Conservation (phyloP, 2,797 vertebrate genomes). For the Potorous gilbertii region DNA sequence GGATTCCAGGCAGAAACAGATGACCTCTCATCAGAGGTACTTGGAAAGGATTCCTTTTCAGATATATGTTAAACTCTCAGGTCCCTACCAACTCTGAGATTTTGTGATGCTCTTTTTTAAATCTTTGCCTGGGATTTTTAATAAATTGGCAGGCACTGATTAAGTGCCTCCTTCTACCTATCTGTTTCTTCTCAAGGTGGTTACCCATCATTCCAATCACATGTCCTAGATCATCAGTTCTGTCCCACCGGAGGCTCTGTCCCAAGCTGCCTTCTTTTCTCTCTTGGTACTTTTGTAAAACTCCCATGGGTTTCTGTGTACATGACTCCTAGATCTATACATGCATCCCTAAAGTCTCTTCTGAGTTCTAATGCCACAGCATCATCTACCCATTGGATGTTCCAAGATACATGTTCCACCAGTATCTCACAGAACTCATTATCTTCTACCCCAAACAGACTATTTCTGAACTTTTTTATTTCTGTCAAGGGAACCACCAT, state of each 20-base stretch:
- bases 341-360: background rate
- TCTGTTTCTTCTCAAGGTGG: background rate
- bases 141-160: background rate
- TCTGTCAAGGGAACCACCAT: background rate
- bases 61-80: background rate
- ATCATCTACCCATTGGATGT: background rate
- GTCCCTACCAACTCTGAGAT: background rate
- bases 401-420: background rate
- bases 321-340: background rate
- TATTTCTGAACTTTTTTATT: background rate
- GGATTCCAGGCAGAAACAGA: background rate
- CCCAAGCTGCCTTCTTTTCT: background rate
- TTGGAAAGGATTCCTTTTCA: background rate
- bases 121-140: background rate
- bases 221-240: background rate
- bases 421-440: background rate
- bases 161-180: background rate
- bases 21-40: background rate
- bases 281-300: background rate
- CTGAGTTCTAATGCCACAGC: background rate
- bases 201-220: background rate
- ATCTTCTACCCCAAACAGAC: background rate
- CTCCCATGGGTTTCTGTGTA: background rate
- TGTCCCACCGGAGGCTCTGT: background rate
- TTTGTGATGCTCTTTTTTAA: background rate